These are phyloP conservation scores for Rosalia funebris DNA, from an alignment of 2,888 invertebrate genomes.

Conservation along the genomic window DNA sequence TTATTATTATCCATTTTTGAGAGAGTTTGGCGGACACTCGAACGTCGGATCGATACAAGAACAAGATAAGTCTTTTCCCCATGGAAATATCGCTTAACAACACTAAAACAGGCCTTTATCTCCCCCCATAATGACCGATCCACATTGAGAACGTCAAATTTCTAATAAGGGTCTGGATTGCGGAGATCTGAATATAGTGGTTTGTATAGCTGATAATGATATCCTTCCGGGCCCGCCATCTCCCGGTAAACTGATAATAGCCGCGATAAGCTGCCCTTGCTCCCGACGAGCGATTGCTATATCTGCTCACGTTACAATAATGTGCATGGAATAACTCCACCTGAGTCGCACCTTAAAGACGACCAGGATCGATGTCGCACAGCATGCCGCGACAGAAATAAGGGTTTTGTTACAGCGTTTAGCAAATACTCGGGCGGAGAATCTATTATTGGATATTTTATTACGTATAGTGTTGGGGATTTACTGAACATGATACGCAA, in stretches of 20 bases:
- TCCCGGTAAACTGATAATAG: constrained; percentile 59
- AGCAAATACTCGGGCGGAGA: constrained; percentile 4
- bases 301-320: constrained; percentile 51
- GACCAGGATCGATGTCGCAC: constrained; percentile 8
- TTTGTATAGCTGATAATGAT: constrained; percentile 58
- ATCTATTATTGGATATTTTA: constrained; percentile 17
- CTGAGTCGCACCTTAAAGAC: constrained; percentile 42
- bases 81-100: background rate
- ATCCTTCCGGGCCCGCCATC: constrained; percentile 57
- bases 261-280: constrained; percentile 53
- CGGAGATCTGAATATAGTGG: constrained; percentile 48
- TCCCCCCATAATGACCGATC: constrained; percentile 19
- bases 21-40: too few species aligned
- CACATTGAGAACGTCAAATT: constrained; percentile 22
- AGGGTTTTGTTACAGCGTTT: constrained; percentile 4
- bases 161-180: constrained; percentile 33
- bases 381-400: constrained; percentile 3
- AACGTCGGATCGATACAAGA: background rate
- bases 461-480: constrained; percentile 15
- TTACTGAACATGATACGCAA: constrained; percentile 13
- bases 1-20: too few species aligned
- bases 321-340: constrained; percentile 51
- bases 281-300: constrained; percentile 33
- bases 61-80: too few species aligned
- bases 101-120: constrained; percentile 7